Conservation (phyloP, 2,888 invertebrate species). For the Xanthostigma xanthostigma region DNA sequence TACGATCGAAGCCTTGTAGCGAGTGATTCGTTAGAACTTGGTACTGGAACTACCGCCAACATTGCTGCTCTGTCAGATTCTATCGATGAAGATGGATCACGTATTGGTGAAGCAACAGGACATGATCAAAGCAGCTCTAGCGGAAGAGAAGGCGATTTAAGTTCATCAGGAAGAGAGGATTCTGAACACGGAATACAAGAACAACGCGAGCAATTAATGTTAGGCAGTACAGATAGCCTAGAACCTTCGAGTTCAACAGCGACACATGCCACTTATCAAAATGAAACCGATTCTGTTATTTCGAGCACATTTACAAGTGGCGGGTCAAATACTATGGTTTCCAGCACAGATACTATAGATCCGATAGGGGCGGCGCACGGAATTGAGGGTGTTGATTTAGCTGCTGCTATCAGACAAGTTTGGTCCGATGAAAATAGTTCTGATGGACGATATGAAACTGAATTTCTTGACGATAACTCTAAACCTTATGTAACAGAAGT, state of each 20-base stretch:
- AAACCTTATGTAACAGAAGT: slow-evolving; percentile 33
- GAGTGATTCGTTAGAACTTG: slow-evolving; percentile 35
- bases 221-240: slow-evolving; percentile 56
- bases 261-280: slow-evolving; percentile 70
- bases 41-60: slow-evolving; percentile 20
- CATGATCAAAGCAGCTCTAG: slow-evolving; percentile 32
- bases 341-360: slow-evolving; percentile 56
- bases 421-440: slow-evolving; percentile 31
- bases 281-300: slow-evolving; percentile 72
- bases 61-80: slow-evolving; percentile 26
- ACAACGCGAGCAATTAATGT: slow-evolving; percentile 32
- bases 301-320: slow-evolving; percentile 73
- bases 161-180: slow-evolving; percentile 28
- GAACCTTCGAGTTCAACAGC: slow-evolving; percentile 68
- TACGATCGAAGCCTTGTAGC: slow-evolving; percentile 28
- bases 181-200: slow-evolving; percentile 11
- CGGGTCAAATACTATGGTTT: slow-evolving; percentile 74
- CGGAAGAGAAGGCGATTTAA: slow-evolving; percentile 30
- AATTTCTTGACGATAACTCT: slow-evolving; percentile 22
- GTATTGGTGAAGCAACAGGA: slow-evolving; percentile 19
- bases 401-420: slow-evolving; percentile 27
- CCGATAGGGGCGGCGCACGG: slow-evolving; percentile 32
- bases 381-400: slow-evolving; percentile 30
- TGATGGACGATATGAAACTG: slow-evolving; percentile 19
- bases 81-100: slow-evolving; percentile 30